These are phyloP conservation scores for Rhinolophus ferrumequinum DNA, from an alignment of 2,113 vertebrate genomes.

Conservation along the genomic window DNA sequence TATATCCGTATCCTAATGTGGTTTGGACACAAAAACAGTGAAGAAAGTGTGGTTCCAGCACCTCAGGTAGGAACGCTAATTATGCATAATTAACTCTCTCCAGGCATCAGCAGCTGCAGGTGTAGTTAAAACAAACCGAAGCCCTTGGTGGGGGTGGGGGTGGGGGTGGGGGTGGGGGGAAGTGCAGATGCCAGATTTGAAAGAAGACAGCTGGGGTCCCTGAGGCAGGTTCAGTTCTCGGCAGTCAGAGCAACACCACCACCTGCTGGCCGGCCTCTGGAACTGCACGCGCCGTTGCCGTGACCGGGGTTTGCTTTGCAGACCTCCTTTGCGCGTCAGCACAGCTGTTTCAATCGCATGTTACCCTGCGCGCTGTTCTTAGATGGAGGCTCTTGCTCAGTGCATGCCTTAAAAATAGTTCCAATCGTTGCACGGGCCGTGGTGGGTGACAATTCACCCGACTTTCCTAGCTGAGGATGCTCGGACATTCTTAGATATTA, in stretches of 20 bases:
- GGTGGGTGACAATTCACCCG: not conserved
- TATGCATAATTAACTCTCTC: not conserved
- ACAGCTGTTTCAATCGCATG: accelerated
- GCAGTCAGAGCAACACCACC: not conserved
- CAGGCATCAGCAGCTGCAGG: not conserved
- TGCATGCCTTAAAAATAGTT: not conserved
- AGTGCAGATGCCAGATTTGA: accelerated
- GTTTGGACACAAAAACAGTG: too few relatives aligned
- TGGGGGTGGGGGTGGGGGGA: not conserved
- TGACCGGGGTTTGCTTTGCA: accelerated
- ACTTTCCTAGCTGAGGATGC: not conserved
- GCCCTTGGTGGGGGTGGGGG: not conserved
- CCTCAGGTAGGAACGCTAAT: not conserved
- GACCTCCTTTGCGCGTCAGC: accelerated
- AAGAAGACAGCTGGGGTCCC: not conserved
- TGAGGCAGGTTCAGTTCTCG: accelerated
- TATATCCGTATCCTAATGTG: accelerated
- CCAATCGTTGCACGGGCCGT: too few relatives aligned
- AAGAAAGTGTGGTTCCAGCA: not conserved
- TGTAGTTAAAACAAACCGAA: not conserved
- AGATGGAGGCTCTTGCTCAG: accelerated
- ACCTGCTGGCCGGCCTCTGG: not conserved
- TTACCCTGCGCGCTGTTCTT: accelerated
- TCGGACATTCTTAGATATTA: accelerated
- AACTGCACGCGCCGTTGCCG: not conserved